Evolutionary conservation across 2,113 vertebrate genomes (phyloP).

Genomic region (Tupaia chinensis): DNA sequence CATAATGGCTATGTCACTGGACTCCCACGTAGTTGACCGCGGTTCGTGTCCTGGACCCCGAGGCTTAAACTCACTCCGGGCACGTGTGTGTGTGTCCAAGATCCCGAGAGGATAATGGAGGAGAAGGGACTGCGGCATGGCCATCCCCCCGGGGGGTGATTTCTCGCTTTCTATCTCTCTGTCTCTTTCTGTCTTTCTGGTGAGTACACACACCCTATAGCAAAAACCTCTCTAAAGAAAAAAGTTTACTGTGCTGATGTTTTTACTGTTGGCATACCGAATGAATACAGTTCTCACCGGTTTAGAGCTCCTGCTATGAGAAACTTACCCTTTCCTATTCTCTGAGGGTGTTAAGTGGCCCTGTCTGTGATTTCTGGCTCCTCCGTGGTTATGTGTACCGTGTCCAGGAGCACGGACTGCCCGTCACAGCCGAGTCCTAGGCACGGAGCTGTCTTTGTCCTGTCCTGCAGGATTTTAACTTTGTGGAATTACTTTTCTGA

Average conservation of each 20-base stretch:
- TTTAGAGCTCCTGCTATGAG: background rate
- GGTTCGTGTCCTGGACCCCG: too few relatives aligned
- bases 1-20: too few relatives aligned
- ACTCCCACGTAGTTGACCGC: too few relatives aligned
- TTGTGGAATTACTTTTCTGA: background rate
- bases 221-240: too few relatives aligned
- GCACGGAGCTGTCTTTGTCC: background rate
- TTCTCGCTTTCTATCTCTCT: too few relatives aligned
- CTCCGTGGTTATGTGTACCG: background rate
- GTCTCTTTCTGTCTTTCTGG: too few relatives aligned
- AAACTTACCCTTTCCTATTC: background rate
- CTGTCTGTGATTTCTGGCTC: background rate
- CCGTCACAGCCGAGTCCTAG: background rate
- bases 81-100: too few relatives aligned
- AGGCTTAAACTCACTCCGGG: too few relatives aligned
- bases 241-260: background rate
- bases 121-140: too few relatives aligned
- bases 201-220: too few relatives aligned
- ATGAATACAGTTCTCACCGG: background rate
- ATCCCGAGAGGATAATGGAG: too few relatives aligned
- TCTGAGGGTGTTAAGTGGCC: background rate
- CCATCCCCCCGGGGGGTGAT: too few relatives aligned
- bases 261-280: background rate
- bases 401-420: background rate
- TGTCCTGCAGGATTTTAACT: background rate